Evolutionary conservation across 2,888 invertebrate genomes (phyloP).

Genomic region (Schizotus pectinicornis): DNA sequence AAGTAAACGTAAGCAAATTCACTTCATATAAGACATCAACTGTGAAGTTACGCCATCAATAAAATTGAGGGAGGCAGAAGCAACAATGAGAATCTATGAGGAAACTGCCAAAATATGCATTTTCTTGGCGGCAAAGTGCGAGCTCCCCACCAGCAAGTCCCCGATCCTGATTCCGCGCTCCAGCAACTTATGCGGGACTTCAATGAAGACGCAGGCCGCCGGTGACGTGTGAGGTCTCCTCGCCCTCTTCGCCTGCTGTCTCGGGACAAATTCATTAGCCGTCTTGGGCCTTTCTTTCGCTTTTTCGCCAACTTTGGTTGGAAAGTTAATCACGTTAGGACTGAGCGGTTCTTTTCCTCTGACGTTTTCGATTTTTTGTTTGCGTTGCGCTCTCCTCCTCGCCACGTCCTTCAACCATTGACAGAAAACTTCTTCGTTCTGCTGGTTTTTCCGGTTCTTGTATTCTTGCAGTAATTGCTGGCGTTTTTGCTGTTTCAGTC

Average conservation of each 20-base stretch:
- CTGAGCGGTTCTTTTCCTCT: conserved; percentile 24
- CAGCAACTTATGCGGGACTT: conserved; percentile 48
- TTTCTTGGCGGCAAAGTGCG: conserved; percentile 40
- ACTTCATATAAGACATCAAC: too few relatives aligned
- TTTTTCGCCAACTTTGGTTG: conserved; percentile 32
- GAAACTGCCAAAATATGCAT: conserved; percentile 41
- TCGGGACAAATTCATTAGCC: conserved; percentile 44
- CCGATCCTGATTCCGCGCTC: conserved; percentile 49
- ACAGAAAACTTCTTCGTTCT: conserved; percentile 63
- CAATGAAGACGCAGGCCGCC: conserved; percentile 49
- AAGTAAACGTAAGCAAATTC: too few relatives aligned
- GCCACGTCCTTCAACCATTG: conserved; percentile 60
- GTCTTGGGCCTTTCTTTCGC: conserved; percentile 49
- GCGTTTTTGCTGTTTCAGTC: conserved; percentile 57
- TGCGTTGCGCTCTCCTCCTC: conserved; percentile 36
- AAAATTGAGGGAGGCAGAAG: too few relatives aligned
- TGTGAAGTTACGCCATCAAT: too few relatives aligned
- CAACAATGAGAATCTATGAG: background rate
- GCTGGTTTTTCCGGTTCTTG: conserved; percentile 48
- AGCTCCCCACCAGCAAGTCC: conserved; percentile 46
- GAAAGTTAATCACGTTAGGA: conserved; percentile 40
- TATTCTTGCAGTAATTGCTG: conserved; percentile 57
- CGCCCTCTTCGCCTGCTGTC: conserved; percentile 39
- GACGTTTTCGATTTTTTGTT: conserved; percentile 17
- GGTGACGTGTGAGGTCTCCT: conserved; percentile 48